Evolutionary conservation across 2,888 invertebrate genomes (phyloP).

Genomic region (Tenthredo livida): DNA sequence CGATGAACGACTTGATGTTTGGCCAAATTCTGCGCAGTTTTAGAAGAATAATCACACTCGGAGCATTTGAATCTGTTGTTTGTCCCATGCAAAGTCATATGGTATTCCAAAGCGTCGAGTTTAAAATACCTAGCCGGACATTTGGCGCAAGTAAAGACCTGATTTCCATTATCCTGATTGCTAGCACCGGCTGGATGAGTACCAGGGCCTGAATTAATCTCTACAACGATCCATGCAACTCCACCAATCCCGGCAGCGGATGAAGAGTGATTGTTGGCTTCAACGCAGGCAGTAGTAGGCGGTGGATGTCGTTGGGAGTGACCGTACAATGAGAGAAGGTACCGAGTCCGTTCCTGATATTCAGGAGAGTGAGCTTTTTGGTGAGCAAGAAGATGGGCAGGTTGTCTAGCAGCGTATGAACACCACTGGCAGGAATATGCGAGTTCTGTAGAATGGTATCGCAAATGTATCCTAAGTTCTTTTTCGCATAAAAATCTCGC

Average conservation of each 20-base stretch:
- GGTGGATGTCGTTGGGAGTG: slow-evolving; percentile 84
- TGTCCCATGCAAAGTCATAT: slow-evolving; percentile 84
- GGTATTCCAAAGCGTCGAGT: slow-evolving; percentile 85
- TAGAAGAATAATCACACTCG: slow-evolving; percentile 86
- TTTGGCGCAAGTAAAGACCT: slow-evolving; percentile 80
- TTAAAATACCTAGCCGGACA: slow-evolving; percentile 89
- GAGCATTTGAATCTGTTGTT: slow-evolving; percentile 84
- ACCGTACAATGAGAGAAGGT: slow-evolving; percentile 84
- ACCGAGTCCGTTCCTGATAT: slow-evolving; percentile 88
- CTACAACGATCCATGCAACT: slow-evolving; percentile 74
- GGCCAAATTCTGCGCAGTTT: slow-evolving; percentile 84
- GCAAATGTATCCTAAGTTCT: slow-evolving; percentile 87
- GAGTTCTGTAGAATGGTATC: slow-evolving; percentile 84
- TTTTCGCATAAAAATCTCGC: slow-evolving; percentile 89
- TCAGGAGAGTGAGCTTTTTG: slow-evolving; percentile 87
- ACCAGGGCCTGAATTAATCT: slow-evolving; percentile 54
- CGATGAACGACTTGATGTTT: slow-evolving; percentile 83
- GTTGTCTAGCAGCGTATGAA: slow-evolving; percentile 87
- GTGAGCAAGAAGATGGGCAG: slow-evolving; percentile 85
- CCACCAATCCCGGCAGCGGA: slow-evolving; percentile 55
- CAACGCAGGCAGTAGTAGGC: slow-evolving; percentile 80
- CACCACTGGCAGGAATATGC: slow-evolving; percentile 88
- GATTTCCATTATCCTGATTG: slow-evolving; percentile 63
- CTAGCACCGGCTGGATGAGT: slow-evolving; percentile 9
- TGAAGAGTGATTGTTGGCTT: slow-evolving; percentile 62